Conservation (phyloP, 2,888 invertebrate species). For the Dryococelus australis region DNA sequence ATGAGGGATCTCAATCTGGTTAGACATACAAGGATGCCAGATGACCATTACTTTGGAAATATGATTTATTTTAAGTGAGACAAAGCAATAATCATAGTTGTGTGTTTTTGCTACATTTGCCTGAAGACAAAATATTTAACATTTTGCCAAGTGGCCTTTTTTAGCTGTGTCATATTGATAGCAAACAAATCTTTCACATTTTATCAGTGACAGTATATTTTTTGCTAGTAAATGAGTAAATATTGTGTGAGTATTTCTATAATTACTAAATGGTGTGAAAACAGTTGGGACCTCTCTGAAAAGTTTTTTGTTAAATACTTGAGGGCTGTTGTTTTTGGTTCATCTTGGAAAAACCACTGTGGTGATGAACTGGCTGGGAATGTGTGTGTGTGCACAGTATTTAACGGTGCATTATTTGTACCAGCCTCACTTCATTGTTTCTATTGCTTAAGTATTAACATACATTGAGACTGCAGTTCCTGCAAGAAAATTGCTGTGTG, state of each 20-base stretch:
- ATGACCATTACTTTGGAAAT: neutral
- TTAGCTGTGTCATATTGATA: neutral
- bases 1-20: neutral
- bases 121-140: neutral
- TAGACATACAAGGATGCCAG: neutral
- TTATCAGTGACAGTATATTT: neutral
- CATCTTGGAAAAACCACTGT: neutral
- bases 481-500: no score
- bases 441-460: no score
- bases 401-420: no score
- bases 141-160: neutral
- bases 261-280: neutral
- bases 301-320: neutral
- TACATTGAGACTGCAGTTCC: no score
- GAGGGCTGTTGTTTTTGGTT: neutral
- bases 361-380: no score
- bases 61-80: neutral
- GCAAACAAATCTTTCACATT: neutral
- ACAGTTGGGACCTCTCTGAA: neutral
- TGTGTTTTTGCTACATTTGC: neutral
- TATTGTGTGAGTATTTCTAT: neutral
- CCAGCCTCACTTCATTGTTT: no score
- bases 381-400: no score
- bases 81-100: conserved; percentile 1
- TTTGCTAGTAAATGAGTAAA: neutral